Percentiles rank a stretch among this genome's conserved stretches.
These are phyloP conservation scores for Xyrichtys novacula DNA, from an alignment of 2,797 vertebrate species.

Conservation along the genomic window DNA sequence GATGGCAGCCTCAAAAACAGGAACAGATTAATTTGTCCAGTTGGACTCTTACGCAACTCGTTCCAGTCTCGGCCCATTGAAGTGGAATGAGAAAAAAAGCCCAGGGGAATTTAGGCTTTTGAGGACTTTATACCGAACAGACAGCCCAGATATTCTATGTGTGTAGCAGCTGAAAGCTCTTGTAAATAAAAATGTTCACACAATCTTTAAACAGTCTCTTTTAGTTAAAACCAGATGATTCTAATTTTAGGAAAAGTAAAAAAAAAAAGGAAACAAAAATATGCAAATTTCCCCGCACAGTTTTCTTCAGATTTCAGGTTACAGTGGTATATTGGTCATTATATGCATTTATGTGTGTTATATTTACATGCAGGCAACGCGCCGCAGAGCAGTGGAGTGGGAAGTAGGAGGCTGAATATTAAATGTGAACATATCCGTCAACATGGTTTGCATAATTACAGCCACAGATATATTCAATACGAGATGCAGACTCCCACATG, in stretches of 20 bases:
- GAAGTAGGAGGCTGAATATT: conserved; percentile 40
- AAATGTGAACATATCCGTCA: conserved; percentile 19
- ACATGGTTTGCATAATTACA: conserved; percentile 24
- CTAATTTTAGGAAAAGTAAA: not conserved
- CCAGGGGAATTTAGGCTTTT: conserved; percentile 45
- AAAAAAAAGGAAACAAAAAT: not conserved
- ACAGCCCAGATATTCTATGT: conserved; percentile 6
- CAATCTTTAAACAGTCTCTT: not conserved
- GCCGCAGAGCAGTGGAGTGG: conserved; percentile 13
- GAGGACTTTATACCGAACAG: conserved; percentile 50
- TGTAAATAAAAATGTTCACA: conserved; percentile 7
- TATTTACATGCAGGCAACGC: conserved; percentile 13
- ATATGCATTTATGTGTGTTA: conserved; percentile 2
- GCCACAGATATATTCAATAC: conserved; percentile 12
- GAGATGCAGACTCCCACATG: conserved; percentile 26
- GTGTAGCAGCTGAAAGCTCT: not conserved
- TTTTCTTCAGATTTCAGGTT: not conserved
- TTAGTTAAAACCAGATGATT: not conserved
- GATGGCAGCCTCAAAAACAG: conserved; percentile 72
- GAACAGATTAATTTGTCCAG: conserved; percentile 78
- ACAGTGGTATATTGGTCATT: not conserved
- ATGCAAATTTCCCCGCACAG: not conserved
- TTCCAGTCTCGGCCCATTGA: conserved; percentile 52
- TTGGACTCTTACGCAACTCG: conserved; percentile 69
- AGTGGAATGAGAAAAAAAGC: conserved; percentile 63